phyloP scores from a whole-genome alignment of 2,113 vertebrate genomes.

The Sula dactylatra region DNA sequence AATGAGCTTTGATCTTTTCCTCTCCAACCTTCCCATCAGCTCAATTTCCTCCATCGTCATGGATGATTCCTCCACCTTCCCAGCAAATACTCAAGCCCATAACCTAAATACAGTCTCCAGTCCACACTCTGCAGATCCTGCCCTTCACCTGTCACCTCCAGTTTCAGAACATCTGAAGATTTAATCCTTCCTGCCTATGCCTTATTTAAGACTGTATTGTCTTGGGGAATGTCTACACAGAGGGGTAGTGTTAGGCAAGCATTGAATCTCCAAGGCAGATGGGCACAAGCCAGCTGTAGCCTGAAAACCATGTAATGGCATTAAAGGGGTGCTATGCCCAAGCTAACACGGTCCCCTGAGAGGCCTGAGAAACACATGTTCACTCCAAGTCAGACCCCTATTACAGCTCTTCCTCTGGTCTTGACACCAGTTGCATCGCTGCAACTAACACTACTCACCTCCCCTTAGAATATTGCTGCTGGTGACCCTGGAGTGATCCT shows the following conservation, averaged over 20 bases:
- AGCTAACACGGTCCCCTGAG: background rate
- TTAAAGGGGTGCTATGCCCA: background rate
- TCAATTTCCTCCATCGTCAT: fast-evolving
- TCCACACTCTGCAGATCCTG: background rate
- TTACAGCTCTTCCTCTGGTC: background rate
- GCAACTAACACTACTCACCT: background rate
- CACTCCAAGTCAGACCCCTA: background rate
- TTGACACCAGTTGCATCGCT: fast-evolving
- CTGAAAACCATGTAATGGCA: background rate
- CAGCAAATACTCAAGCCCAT: background rate
- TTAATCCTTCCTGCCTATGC: background rate
- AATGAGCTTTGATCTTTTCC: background rate
- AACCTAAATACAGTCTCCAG: background rate
- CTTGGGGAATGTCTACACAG: background rate
- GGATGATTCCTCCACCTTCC: background rate
- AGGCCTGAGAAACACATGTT: background rate
- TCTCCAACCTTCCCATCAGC: background rate
- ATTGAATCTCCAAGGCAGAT: background rate
- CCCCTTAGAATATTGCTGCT: background rate
- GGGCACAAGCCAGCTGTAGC: background rate
- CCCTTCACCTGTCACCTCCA: background rate
- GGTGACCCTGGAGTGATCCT: background rate
- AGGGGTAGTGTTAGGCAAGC: background rate
- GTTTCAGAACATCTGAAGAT: background rate
- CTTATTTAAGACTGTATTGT: background rate